These are phyloP conservation scores for Myopa tessellatipennis DNA, from an alignment of 2,888 invertebrate genomes.

Conservation along the genomic window DNA sequence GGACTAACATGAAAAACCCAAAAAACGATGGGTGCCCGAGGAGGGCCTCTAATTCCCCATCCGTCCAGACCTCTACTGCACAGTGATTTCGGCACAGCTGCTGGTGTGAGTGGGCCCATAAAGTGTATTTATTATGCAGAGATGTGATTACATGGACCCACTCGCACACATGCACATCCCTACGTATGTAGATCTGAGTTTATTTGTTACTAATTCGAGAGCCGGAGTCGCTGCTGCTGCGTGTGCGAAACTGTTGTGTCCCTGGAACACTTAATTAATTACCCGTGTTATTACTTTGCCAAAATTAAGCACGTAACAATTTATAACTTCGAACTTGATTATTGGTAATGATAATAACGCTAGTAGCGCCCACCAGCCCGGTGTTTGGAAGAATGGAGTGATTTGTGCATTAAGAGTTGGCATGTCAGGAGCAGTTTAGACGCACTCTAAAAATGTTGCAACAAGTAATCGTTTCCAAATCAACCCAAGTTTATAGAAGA, in stretches of 20 bases:
- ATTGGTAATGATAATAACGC: conserved; percentile 43
- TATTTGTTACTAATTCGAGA: conserved; percentile 50
- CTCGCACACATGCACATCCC: conserved; percentile 6
- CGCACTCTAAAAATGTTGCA: too few relatives aligned
- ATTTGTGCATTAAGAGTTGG: background rate
- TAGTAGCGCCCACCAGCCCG: background rate
- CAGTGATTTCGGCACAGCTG: background rate
- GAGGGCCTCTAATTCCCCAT: too few relatives aligned
- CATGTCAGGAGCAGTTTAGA: too few relatives aligned
- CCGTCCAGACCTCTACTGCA: background rate
- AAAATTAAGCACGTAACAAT: conserved; percentile 65
- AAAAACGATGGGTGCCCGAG: background rate
- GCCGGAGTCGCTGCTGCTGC: background rate
- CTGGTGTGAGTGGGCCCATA: background rate
- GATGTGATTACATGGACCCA: conserved; percentile 5
- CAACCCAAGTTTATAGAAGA: too few relatives aligned
- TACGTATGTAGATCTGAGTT: conserved; percentile 42
- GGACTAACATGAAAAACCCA: background rate
- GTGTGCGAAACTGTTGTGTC: conserved; percentile 48
- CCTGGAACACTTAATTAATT: conserved; percentile 66
- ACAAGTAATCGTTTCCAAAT: too few relatives aligned
- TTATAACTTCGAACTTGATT: conserved; percentile 64
- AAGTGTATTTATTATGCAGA: conserved; percentile 35
- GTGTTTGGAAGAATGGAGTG: background rate
- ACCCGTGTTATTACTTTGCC: conserved; percentile 66